phyloP scores from a whole-genome alignment of 2,113 vertebrate genomes.

The Physeter macrocephalus region DNA sequence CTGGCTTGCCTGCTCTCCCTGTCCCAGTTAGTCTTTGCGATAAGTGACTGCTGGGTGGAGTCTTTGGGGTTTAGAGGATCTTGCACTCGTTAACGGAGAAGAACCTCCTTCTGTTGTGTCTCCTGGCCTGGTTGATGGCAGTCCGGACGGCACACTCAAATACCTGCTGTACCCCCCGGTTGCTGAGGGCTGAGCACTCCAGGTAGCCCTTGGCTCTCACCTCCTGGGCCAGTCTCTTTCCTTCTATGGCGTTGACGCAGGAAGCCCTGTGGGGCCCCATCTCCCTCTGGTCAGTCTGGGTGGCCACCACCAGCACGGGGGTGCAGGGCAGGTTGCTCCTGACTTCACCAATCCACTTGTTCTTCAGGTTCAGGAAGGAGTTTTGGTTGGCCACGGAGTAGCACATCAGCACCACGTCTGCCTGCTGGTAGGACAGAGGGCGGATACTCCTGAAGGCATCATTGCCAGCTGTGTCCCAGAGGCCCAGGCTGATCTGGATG shows the following conservation, averaged over 20 bases:
- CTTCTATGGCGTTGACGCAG: slow-evolving; percentile 85
- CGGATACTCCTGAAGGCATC: slow-evolving; percentile 93
- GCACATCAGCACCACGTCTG: slow-evolving; percentile 93
- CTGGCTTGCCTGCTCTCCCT: neutral
- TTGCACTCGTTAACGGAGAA: slow-evolving; percentile 92
- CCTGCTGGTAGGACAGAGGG: slow-evolving; percentile 95
- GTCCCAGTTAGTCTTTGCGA: neutral
- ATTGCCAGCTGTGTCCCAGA: slow-evolving; percentile 95
- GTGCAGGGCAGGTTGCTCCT: slow-evolving; percentile 88
- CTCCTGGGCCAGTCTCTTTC: slow-evolving; percentile 89
- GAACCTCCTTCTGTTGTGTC: slow-evolving; percentile 83
- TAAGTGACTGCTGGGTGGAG: accelerated
- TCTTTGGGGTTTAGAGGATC: slow-evolving; percentile 81
- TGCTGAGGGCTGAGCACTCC: slow-evolving; percentile 94
- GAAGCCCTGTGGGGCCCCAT: slow-evolving; percentile 80
- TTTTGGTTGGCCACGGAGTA: slow-evolving; percentile 94
- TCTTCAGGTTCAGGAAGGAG: slow-evolving; percentile 88
- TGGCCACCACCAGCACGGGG: slow-evolving; percentile 93
- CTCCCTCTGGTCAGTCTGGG: slow-evolving; percentile 95
- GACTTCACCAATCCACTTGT: slow-evolving; percentile 92
- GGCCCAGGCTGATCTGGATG: slow-evolving; percentile 92
- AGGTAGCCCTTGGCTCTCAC: slow-evolving; percentile 93
- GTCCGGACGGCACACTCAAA: slow-evolving; percentile 94
- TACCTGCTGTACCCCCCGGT: slow-evolving; percentile 95
- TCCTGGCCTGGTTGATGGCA: slow-evolving; percentile 87